Percentiles rank a stretch among this genome's conserved stretches.
phyloP scores from a whole-genome alignment of 2,113 vertebrate species.

The Odobenus rosmarus region DNA sequence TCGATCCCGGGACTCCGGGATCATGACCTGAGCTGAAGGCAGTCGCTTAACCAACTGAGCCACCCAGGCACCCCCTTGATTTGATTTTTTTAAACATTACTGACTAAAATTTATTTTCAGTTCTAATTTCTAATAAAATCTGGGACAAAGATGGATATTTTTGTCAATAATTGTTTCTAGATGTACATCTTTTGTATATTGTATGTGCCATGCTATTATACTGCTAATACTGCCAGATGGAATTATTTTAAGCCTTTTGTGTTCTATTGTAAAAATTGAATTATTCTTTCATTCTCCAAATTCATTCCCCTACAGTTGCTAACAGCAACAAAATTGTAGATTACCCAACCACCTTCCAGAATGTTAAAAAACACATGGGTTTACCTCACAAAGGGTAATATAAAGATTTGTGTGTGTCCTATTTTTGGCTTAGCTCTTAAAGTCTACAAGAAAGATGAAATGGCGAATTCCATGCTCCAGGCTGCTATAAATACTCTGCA shows the following conservation, averaged over 20 bases:
- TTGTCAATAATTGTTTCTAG: conserved; percentile 45
- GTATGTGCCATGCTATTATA: not conserved
- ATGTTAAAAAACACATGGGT: not conserved
- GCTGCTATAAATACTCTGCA: not conserved
- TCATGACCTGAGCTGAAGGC: no score
- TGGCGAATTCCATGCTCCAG: not conserved
- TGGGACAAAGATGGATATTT: conserved; percentile 8
- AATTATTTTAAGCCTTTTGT: conserved; percentile 61
- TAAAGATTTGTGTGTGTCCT: not conserved
- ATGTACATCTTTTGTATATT: conserved; percentile 24
- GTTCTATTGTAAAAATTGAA: conserved; percentile 28
- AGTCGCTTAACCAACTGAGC: no score
- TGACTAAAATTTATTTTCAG: not conserved
- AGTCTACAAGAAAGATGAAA: conserved; percentile 4
- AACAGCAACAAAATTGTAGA: not conserved
- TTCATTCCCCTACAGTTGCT: conserved; percentile 14
- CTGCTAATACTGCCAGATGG: not conserved
- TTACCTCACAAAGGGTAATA: not conserved
- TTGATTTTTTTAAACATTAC: conserved; percentile 14
- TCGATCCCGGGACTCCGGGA: no score
- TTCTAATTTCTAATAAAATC: conserved; percentile 56
- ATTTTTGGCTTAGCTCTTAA: not conserved
- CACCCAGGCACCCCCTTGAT: not conserved
- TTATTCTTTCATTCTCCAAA: conserved; percentile 48
- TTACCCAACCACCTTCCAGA: conserved; percentile 24